These are phyloP conservation scores for Pipra filicauda DNA, from an alignment of 2,113 vertebrate genomes.

Conservation along the genomic window DNA sequence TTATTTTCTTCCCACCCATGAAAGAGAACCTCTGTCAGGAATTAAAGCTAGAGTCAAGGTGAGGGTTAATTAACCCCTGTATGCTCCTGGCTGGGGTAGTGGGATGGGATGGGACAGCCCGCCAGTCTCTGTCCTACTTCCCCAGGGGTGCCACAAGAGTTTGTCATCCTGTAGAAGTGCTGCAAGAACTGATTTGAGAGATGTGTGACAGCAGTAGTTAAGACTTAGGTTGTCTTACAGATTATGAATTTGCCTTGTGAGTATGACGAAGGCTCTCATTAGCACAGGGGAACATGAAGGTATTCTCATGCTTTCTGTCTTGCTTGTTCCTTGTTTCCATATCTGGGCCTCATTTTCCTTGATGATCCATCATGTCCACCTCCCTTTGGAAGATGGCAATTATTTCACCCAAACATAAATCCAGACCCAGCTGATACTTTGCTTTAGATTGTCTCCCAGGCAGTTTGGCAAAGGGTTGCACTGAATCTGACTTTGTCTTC, in stretches of 20 bases:
- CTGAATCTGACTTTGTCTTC: neutral
- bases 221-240: neutral
- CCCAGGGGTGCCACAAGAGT: neutral
- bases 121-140: neutral
- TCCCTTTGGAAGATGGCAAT: neutral
- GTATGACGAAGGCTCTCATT: neutral
- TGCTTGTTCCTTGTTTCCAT: fast-evolving
- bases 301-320: neutral
- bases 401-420: neutral
- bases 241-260: fast-evolving
- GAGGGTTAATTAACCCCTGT: neutral
- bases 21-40: neutral
- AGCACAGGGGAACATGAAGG: fast-evolving
- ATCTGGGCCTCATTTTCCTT: neutral
- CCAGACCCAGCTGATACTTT: neutral
- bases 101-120: neutral
- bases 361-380: fast-evolving
- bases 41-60: neutral
- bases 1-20: neutral
- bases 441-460: neutral
- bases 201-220: neutral
- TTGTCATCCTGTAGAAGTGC: fast-evolving
- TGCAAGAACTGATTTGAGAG: neutral
- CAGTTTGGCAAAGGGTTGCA: neutral
- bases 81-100: neutral